Percentiles rank a stretch among this genome's conserved stretches.
Conservation (phyloP, 53 echinoderm and acorn worm genomes). For the Echinarachnius parma region DNA sequence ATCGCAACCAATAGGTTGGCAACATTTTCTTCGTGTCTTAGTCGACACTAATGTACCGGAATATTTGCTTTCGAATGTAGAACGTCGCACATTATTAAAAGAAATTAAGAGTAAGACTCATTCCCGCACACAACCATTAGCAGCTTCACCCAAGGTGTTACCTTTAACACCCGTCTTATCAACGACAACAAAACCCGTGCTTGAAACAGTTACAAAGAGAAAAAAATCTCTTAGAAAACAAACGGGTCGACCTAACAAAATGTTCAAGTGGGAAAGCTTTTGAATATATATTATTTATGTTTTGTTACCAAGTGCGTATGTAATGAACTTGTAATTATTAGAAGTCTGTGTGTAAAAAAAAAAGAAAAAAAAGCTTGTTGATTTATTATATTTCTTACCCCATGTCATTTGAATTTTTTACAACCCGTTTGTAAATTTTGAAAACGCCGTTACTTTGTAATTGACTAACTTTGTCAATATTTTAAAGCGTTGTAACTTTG, state of each 20-base stretch:
- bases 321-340: neutral
- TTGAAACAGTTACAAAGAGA: neutral
- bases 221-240: no score
- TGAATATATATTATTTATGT: no score
- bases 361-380: no score
- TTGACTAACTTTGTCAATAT: no score
- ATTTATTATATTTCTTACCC: no score
- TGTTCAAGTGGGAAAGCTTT: slow-evolving; percentile 18
- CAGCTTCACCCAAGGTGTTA: slow-evolving; percentile 2
- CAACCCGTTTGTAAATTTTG: no score
- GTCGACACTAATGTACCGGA: slow-evolving; percentile 41
- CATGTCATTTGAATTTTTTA: no score
- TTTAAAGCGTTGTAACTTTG: no score
- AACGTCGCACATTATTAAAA: slow-evolving; percentile 33
- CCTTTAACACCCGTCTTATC: slow-evolving; percentile 1
- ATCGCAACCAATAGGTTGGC: slow-evolving; percentile 52
- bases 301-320: neutral
- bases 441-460: no score
- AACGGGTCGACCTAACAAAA: neutral
- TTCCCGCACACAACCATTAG: neutral
- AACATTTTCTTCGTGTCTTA: slow-evolving; percentile 42
- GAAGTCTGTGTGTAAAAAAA: no score
- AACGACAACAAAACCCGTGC: slow-evolving; percentile 3
- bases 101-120: slow-evolving; percentile 35
- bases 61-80: slow-evolving; percentile 45